phyloP scores from a whole-genome alignment of 2,888 invertebrate species.

The Helicoverpa assulta region DNA sequence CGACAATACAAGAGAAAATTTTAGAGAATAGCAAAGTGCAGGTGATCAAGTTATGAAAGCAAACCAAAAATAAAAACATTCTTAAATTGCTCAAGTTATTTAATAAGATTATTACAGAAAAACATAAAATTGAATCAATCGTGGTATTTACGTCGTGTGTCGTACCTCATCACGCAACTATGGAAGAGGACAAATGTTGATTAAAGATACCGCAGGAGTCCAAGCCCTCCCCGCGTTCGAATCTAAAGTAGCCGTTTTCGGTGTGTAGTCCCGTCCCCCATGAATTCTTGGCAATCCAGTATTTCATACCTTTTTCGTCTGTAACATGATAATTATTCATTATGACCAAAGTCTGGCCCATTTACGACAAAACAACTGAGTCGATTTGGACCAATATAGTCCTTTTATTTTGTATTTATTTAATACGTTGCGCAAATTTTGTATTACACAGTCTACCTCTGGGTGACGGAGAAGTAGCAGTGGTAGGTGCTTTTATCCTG shows the following conservation, averaged over 20 bases:
- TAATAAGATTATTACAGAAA: neutral
- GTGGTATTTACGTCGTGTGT: neutral
- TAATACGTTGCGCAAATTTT: too few relatives aligned
- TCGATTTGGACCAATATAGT: too few relatives aligned
- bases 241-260: conserved; percentile 93
- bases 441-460: too few relatives aligned
- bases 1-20: too few relatives aligned
- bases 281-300: conserved; percentile 90
- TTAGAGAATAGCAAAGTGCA: too few relatives aligned
- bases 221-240: conserved; percentile 93
- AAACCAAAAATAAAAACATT: neutral
- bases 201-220: conserved; percentile 71
- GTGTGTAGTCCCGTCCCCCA: conserved; percentile 94
- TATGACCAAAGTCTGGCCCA: too few relatives aligned
- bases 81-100: conserved; percentile 9
- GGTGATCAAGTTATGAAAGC: too few relatives aligned
- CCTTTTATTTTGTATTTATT: too few relatives aligned
- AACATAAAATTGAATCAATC: neutral
- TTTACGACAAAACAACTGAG: too few relatives aligned
- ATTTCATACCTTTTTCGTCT: conserved; percentile 40
- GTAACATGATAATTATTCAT: conserved; percentile 8
- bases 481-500: too few relatives aligned
- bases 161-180: neutral
- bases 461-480: too few relatives aligned
- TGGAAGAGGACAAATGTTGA: conserved; percentile 18